A percentile compares a stretch with the other conserved stretches of the same genome.
phyloP scores from a whole-genome alignment of 2,113 vertebrate species.

The Anas platyrhynchos region DNA sequence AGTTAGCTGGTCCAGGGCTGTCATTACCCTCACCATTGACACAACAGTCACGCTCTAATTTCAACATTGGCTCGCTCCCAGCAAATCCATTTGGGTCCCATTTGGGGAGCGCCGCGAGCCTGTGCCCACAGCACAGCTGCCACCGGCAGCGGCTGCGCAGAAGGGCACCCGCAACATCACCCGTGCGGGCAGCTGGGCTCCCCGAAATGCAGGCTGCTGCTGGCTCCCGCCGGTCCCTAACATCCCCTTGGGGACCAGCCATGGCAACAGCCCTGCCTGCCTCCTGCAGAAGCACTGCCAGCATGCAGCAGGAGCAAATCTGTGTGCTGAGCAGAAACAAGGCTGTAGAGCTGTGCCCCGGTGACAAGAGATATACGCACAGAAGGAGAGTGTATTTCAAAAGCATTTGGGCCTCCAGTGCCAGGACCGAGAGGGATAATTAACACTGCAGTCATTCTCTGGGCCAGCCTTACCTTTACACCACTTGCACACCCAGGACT shows the following conservation, averaged over 20 bases:
- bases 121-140: background rate
- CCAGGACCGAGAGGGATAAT: background rate
- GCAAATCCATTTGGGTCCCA: background rate
- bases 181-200: accelerated
- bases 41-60: background rate
- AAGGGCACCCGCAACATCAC: accelerated
- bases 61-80: background rate
- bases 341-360: background rate
- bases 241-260: accelerated
- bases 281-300: background rate
- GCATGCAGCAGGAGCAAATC: background rate
- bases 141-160: accelerated
- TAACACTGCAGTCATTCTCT: background rate
- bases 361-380: background rate
- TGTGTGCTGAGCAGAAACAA: background rate
- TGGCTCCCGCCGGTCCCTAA: background rate
- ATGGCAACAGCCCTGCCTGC: background rate
- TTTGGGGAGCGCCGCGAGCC: background rate
- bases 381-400: background rate
- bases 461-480: background rate
- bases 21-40: accelerated
- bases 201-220: background rate
- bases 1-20: background rate
- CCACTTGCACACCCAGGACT: accelerated
- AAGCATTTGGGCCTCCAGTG: background rate